A percentile compares a stretch with the other conserved stretches of the same genome.
Evolutionary conservation across 2,888 invertebrate genomes (phyloP).

Genomic region (Nemotelus pantherinus): DNA sequence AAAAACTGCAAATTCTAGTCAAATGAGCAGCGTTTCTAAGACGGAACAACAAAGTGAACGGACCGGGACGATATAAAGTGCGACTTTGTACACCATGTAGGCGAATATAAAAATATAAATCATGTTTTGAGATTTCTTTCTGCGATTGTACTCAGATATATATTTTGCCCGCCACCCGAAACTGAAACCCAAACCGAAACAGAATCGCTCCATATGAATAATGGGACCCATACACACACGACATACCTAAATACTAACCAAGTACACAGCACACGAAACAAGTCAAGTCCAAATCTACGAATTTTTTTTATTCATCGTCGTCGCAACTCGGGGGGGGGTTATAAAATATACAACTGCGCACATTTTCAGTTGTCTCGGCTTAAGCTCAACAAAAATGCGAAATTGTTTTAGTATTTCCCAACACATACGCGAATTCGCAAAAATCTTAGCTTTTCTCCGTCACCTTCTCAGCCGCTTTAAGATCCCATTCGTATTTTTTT

Average conservation of each 20-base stretch:
- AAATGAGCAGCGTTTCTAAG: background rate
- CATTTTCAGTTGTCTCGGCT: slow-evolving; percentile 30
- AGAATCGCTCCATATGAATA: slow-evolving; percentile 23
- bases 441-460: slow-evolving; percentile 25
- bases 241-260: background rate
- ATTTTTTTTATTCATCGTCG: slow-evolving; percentile 28
- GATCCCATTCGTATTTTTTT: background rate
- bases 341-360: slow-evolving; percentile 43
- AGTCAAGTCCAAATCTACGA: slow-evolving; percentile 25
- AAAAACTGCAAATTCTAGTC: too few species aligned
- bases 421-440: background rate
- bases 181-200: background rate
- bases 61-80: slow-evolving; percentile 7
- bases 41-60: slow-evolving; percentile 3
- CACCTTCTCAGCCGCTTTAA: background rate
- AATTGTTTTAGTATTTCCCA: slow-evolving; percentile 23
- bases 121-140: slow-evolving; percentile 21
- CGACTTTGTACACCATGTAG: background rate
- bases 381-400: slow-evolving; percentile 9
- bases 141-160: background rate
- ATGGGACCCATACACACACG: slow-evolving; percentile 30
- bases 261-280: background rate
- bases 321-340: slow-evolving; percentile 23
- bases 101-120: slow-evolving; percentile 32
- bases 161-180: slow-evolving; percentile 11